phyloP scores from a whole-genome alignment of 2,113 vertebrate species.

The Serilophus lunatus region DNA sequence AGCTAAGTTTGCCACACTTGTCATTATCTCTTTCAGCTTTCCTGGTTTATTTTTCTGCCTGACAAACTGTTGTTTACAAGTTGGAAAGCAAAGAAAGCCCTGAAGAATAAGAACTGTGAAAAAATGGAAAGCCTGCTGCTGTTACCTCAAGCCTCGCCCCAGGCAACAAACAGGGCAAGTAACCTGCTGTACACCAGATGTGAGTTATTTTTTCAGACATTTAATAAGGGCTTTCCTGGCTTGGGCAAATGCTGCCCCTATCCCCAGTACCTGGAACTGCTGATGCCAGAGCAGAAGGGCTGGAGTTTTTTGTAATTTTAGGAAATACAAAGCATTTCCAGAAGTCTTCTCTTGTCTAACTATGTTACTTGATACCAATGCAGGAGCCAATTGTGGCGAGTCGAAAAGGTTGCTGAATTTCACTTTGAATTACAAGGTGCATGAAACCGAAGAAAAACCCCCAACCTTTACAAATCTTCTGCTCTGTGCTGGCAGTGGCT shows the following conservation, averaged over 20 bases:
- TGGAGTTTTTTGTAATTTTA: not conserved
- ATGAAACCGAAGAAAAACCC: not conserved
- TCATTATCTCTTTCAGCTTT: not conserved
- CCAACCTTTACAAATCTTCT: not conserved
- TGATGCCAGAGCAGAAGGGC: not conserved
- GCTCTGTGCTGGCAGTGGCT: not conserved
- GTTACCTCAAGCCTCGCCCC: not conserved
- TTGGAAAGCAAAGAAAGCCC: not conserved
- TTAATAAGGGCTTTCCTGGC: not conserved
- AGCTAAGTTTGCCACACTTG: not conserved
- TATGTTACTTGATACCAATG: not conserved
- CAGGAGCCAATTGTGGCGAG: not conserved
- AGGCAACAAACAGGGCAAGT: not conserved
- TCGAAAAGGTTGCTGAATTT: not conserved
- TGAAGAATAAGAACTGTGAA: not conserved
- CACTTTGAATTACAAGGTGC: not conserved
- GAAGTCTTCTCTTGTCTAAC: not conserved
- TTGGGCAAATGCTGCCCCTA: not conserved
- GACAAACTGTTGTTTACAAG: not conserved
- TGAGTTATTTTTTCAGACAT: not conserved
- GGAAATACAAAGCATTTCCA: not conserved
- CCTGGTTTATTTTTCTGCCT: not conserved
- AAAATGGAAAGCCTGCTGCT: not conserved
- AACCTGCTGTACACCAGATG: rapidly evolving
- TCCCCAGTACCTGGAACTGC: not conserved